Evolutionary conservation across 1,140 invertebrate genomes (phyloP).

Genomic region (Elysia chlorotica): DNA sequence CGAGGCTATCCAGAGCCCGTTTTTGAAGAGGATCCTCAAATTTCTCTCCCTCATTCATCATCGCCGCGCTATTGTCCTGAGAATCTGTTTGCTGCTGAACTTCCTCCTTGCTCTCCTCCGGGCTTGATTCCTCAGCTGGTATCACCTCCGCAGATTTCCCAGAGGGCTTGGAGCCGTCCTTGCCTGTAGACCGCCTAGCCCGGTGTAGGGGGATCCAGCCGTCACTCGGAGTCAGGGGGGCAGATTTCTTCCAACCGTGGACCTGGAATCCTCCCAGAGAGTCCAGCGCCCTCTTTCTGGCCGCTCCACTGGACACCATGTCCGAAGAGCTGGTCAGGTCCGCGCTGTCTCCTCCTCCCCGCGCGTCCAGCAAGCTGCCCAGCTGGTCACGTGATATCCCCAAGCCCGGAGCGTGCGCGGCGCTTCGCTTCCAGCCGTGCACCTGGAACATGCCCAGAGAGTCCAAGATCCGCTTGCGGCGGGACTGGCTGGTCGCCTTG

Average conservation of each 20-base stretch:
- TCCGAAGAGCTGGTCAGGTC: neutral
- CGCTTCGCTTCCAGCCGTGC: neutral
- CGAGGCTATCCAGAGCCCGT: neutral
- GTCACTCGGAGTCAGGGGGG: neutral
- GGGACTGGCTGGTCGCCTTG: too few relatives aligned
- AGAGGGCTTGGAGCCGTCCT: neutral
- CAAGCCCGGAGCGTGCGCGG: neutral
- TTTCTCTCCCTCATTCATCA: too few relatives aligned
- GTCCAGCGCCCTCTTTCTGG: neutral
- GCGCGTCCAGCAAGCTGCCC: neutral
- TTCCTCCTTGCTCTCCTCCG: neutral
- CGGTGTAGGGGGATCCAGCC: neutral
- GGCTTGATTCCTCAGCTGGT: too few relatives aligned
- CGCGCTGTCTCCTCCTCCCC: neutral
- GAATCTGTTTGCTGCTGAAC: neutral
- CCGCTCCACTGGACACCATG: neutral
- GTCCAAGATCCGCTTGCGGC: neutral
- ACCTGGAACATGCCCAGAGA: neutral
- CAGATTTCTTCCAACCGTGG: neutral
- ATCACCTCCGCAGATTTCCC: neutral
- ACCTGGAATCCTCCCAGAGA: neutral
- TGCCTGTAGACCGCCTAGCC: neutral
- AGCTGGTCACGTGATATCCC: too few relatives aligned
- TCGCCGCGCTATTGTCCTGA: too few relatives aligned
- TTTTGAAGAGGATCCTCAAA: too few relatives aligned